Base-by-base conservation (phyloP, 2,888 invertebrate genomes). In the Eilema griseolum region DNA sequence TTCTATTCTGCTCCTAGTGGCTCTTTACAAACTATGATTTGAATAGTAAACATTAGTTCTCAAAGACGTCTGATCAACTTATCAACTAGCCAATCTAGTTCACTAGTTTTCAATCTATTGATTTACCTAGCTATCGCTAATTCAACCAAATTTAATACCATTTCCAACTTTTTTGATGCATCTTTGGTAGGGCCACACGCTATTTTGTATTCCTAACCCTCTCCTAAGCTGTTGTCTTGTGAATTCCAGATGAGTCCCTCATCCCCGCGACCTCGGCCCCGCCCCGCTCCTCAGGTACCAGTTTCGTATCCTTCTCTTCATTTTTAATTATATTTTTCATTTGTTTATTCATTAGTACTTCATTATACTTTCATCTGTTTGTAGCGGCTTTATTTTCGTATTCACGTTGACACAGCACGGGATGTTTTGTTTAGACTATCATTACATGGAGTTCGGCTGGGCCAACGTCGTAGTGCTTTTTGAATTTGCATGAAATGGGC, bases 161-260 rank as follows among this genome's bases (percentile, higher is more conserved):
- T 75, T 75, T 75, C 77, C 71, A 81, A 81, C 77, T 81, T 76
- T 82, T 77, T 76, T 70, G 69, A 66, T 82, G 78, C 80, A 81
- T 61, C 73, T 75, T 76, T 77, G 75, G 46, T 70, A 79, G 73
- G 76, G 76, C 72, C 75, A 76, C 74, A 77, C 74, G 72, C 76
- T 86, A 76, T 86, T 88, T 87, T 85, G 82, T 88, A 87, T 87
- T 90, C 90, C 90, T 87, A 79, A 81, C 81, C 89, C 87, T 83
- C 81, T 89, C 94, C 93, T 95, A 93, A 94, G 91, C 90, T 93
- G 88, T 92, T 95, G 91, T 95, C 90, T 94, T 95, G 88, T 94
- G 92, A 89, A 93, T 95, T 95, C 92, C 95, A 95, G 95, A 95
- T 95, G 95, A 95, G 92, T 95, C 95, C 93, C 92, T 86, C 91